phyloP scores from a whole-genome alignment of 2,888 invertebrate species.

The Troglohyphantes excavatus region DNA sequence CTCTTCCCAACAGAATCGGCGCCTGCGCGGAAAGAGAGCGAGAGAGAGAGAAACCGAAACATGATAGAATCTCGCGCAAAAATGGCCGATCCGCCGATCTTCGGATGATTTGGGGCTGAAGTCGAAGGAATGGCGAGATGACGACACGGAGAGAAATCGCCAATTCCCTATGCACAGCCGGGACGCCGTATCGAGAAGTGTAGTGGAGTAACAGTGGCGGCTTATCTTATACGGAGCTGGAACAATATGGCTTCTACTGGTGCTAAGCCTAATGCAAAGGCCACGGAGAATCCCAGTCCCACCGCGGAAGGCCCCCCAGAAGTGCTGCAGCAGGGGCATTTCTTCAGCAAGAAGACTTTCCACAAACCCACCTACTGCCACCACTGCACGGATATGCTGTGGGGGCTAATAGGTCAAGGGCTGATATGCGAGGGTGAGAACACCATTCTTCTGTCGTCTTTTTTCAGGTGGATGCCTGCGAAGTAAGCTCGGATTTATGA shows the following conservation, averaged over 20 bases:
- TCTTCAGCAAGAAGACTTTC: conserved; percentile 99
- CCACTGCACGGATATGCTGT: conserved; percentile 99
- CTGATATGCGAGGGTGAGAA: conserved; percentile 98
- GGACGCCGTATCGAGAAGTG: conserved; percentile 1
- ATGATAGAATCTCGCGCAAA: conserved; percentile 2
- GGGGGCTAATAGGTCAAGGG: conserved; percentile 99
- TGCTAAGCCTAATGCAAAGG: conserved; percentile 79
- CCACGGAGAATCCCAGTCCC: conserved; percentile 78
- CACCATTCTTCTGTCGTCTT: not conserved
- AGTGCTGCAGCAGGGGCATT: conserved; percentile 89
- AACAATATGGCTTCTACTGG: conserved; percentile 79
- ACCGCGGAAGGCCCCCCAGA: conserved; percentile 79
- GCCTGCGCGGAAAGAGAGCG: conserved; percentile 57
- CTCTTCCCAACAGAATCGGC: conserved; percentile 45
- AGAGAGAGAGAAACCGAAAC: conserved; percentile 35
- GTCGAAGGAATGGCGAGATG: conserved; percentile 16
- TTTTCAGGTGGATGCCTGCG: not conserved
- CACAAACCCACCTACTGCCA: conserved; percentile 99
- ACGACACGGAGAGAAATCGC: conserved; percentile 27
- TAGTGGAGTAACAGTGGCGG: conserved; percentile 68
- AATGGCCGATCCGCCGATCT: conserved; percentile 65
- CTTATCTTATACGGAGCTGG: conserved; percentile 75
- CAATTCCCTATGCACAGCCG: conserved; percentile 15
- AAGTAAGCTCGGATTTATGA: no score
- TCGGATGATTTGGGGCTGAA: conserved; percentile 30